Evolutionary conservation across 2,113 vertebrate species (phyloP).

Genomic region (Macquaria australasica): DNA sequence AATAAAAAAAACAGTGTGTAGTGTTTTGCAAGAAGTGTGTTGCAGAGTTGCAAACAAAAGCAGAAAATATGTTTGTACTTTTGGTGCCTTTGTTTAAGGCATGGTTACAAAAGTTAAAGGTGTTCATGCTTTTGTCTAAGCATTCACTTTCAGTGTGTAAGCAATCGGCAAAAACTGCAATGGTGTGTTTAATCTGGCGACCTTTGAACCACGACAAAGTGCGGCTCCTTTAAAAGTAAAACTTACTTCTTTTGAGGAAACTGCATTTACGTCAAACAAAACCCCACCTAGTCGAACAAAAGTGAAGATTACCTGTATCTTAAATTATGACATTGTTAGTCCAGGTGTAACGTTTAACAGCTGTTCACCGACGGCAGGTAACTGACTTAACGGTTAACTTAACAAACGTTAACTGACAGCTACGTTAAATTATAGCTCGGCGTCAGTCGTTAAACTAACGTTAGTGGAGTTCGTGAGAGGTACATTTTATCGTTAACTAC

Average conservation of each 20-base stretch:
- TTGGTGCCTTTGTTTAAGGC: no score
- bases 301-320: neutral
- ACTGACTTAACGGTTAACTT: neutral
- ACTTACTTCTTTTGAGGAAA: conserved; percentile 18
- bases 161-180: no score
- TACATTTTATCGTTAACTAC: neutral
- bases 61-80: no score
- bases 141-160: no score
- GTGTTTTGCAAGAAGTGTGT: no score
- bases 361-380: neutral
- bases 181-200: neutral
- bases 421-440: neutral
- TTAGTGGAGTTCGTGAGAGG: no score
- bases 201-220: conserved; percentile 7
- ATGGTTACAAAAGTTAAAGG: no score
- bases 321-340: neutral
- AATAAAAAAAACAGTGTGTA: no score
- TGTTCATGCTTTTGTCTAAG: no score
- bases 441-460: neutral
- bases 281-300: neutral
- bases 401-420: neutral
- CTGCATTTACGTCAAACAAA: neutral
- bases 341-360: no score
- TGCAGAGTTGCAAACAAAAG: no score
- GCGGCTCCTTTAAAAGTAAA: conserved; percentile 37